Evolutionary conservation across 1,140 invertebrate genomes (phyloP).

Genomic region (Hylaeus volcanicus): DNA sequence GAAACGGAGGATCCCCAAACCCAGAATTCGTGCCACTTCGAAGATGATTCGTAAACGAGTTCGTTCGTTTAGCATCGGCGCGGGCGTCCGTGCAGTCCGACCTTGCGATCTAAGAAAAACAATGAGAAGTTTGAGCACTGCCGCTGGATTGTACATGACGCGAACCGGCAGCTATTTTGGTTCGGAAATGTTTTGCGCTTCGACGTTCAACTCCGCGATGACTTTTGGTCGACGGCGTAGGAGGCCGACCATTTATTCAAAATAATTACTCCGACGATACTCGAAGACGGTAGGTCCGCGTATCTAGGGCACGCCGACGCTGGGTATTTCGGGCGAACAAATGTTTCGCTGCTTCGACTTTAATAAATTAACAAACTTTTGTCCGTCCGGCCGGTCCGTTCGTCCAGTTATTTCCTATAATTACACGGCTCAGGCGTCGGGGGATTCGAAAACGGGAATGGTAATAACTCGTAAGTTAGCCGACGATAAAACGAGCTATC

Average conservation of each 20-base stretch:
- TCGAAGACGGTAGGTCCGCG: constrained; percentile 25
- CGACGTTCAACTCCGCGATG: constrained; percentile 41
- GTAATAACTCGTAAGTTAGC: constrained; percentile 5
- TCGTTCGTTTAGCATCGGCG: constrained; percentile 5
- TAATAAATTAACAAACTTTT: constrained; percentile 58
- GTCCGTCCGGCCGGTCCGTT: neutral
- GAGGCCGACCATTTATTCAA: constrained; percentile 59
- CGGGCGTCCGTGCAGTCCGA: constrained; percentile 15
- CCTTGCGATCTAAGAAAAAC: constrained; percentile 65
- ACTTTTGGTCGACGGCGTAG: constrained; percentile 54
- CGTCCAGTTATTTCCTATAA: constrained; percentile 14
- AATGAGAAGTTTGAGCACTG: constrained; percentile 53
- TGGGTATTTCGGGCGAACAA: constrained; percentile 55
- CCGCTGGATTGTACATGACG: constrained; percentile 35
- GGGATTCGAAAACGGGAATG: neutral
- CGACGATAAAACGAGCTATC: constrained; percentile 8
- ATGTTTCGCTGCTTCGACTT: constrained; percentile 52
- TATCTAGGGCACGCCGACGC: constrained; percentile 49
- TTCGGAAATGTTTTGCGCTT: constrained; percentile 59
- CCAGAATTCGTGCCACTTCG: neutral
- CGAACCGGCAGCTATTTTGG: constrained; percentile 54
- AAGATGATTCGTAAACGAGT: neutral
- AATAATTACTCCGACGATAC: constrained; percentile 61
- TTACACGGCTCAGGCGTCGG: neutral
- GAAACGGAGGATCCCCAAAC: neutral